Percentiles rank a stretch among this genome's conserved stretches.
phyloP scores from a whole-genome alignment of 2,888 invertebrate species.

The Erebia ligea region DNA sequence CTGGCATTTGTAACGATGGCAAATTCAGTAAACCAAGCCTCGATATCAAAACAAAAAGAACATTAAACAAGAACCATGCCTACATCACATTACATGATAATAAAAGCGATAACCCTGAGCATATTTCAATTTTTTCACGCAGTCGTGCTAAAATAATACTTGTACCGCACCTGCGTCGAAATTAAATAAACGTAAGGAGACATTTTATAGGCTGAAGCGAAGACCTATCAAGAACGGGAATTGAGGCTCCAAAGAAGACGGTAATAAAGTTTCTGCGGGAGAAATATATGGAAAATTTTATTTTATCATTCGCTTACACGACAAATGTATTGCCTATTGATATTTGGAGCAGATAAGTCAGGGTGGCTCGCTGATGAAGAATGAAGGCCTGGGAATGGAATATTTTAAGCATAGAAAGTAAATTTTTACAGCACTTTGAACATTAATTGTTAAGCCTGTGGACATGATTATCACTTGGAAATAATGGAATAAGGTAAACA shows the following conservation, averaged over 20 bases:
- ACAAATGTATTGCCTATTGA: constrained; percentile 45
- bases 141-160: constrained; percentile 16
- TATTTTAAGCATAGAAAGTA: constrained; percentile 22
- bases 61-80: background rate
- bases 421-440: background rate
- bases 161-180: constrained; percentile 23
- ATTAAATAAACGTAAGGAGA: constrained; percentile 31
- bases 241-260: constrained; percentile 28
- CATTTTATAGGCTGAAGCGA: constrained; percentile 28
- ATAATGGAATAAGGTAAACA: too few relatives aligned
- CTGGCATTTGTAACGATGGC: too few relatives aligned
- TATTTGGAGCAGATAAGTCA: constrained; percentile 41
- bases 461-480: background rate
- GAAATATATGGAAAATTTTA: constrained; percentile 45
- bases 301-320: constrained; percentile 40
- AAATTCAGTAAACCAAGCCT: background rate
- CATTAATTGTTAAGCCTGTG: background rate
- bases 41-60: background rate
- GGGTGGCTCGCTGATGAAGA: constrained; percentile 33
- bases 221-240: constrained; percentile 35
- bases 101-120: constrained; percentile 10
- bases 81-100: background rate
- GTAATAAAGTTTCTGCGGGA: constrained; percentile 44
- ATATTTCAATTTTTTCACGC: constrained; percentile 7
- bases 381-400: constrained; percentile 28